A percentile compares a stretch with the other conserved stretches of the same genome.
Conservation (phyloP, 2,797 vertebrate genomes). For the Miichthys miiuy region DNA sequence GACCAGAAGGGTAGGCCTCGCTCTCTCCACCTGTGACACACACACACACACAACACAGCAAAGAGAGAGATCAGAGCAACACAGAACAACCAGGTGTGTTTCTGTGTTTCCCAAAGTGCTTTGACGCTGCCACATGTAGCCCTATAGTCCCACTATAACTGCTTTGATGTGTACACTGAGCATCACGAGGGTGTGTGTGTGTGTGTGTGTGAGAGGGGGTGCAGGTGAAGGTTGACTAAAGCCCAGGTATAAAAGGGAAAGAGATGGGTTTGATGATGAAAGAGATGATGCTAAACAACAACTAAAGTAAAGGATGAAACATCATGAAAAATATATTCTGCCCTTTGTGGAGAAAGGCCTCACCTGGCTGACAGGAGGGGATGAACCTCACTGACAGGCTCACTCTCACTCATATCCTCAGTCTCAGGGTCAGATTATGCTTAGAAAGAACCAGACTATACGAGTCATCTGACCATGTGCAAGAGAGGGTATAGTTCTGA, state of each 20-base stretch:
- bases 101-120: constrained; percentile 20
- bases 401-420: background rate
- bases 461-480: background rate
- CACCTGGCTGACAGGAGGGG: background rate
- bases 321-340: background rate
- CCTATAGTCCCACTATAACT: background rate
- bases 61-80: constrained; percentile 36
- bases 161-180: constrained; percentile 44
- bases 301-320: background rate
- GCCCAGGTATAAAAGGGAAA: constrained; percentile 1
- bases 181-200: background rate
- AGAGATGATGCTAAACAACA: background rate
- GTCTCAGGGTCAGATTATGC: background rate
- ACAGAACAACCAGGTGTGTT: constrained; percentile 36
- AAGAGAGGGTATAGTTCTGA: background rate
- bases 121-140: background rate
- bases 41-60: constrained; percentile 36
- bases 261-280: constrained; percentile 15
- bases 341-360: background rate
- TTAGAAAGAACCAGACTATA: background rate
- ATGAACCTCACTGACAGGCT: background rate
- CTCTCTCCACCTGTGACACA: constrained; percentile 88
- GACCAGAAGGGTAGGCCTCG: constrained; percentile 84
- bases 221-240: constrained; percentile 1
- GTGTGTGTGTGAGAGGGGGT: constrained; percentile 1